These are phyloP conservation scores for Nannobrachium achirus DNA, from an alignment of 2,113 vertebrate genomes.

Conservation along the genomic window DNA sequence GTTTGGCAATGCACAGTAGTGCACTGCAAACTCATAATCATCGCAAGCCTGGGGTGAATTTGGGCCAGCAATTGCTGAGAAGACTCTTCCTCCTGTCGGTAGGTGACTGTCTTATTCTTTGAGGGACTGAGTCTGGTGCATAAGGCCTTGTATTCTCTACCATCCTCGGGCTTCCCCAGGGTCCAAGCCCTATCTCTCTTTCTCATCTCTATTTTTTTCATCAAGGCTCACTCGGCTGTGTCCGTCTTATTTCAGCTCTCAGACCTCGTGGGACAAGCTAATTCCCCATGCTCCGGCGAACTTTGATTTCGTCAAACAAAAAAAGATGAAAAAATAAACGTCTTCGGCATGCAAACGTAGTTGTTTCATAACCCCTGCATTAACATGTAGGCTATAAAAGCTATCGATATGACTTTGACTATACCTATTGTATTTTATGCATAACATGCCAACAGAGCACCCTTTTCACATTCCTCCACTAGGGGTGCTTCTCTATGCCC, in stretches of 20 bases:
- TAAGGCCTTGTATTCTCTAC: constrained; percentile 37
- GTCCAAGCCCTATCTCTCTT: constrained; percentile 55
- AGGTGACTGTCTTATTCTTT: constrained; percentile 30
- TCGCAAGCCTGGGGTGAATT: neutral
- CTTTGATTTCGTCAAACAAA: constrained; percentile 60
- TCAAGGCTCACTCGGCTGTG: constrained; percentile 66
- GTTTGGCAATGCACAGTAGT: neutral
- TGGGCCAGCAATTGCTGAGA: constrained; percentile 36
- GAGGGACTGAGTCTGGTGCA: constrained; percentile 41
- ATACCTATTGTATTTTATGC: too few species aligned
- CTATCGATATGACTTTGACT: too few species aligned
- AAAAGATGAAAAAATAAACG: constrained; percentile 29
- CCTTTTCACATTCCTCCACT: too few species aligned
- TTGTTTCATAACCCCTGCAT: neutral
- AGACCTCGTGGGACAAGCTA: constrained; percentile 53
- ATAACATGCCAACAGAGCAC: too few species aligned
- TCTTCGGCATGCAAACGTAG: constrained; percentile 18
- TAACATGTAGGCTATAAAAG: too few species aligned
- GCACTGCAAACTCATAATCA: neutral
- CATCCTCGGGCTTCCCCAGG: constrained; percentile 43
- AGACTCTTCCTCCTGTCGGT: constrained; percentile 28
- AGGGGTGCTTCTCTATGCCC: too few species aligned
- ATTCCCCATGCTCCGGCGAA: constrained; percentile 39
- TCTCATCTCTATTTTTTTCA: constrained; percentile 25
- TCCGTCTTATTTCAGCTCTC: constrained; percentile 62